These are phyloP conservation scores for Delia radicum DNA, from an alignment of 1,140 invertebrate species.

Conservation along the genomic window DNA sequence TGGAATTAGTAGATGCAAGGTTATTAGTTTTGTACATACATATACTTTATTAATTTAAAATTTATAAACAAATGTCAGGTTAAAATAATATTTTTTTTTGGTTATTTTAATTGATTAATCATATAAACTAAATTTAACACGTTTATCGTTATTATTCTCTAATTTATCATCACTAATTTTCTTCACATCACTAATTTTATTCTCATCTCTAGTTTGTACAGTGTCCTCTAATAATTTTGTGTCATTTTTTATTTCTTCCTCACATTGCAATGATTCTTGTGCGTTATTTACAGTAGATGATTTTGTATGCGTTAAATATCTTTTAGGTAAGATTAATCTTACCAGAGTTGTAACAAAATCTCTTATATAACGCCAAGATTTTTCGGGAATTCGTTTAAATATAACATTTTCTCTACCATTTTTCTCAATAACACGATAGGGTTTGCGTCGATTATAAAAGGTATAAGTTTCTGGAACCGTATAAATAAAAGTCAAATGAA, in stretches of 20 bases:
- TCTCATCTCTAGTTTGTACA: neutral
- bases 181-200: neutral
- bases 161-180: neutral
- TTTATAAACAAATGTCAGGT: neutral
- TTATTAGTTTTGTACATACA: neutral
- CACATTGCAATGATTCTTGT: neutral
- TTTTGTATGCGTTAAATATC: slow-evolving; percentile 20
- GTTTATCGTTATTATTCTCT: neutral
- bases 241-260: neutral
- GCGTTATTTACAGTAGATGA: slow-evolving; percentile 10
- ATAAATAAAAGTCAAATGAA: neutral
- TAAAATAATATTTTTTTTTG: neutral
- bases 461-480: slow-evolving; percentile 35
- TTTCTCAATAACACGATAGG: slow-evolving; percentile 51
- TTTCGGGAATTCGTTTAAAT: slow-evolving; percentile 57
- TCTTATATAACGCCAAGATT: slow-evolving; percentile 60
- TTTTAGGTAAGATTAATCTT: slow-evolving; percentile 41
- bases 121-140: neutral
- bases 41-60: neutral
- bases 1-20: too few relatives aligned
- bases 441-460: slow-evolving; percentile 30
- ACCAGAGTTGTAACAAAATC: slow-evolving; percentile 65
- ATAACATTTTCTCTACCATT: slow-evolving; percentile 49
- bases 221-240: neutral
- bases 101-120: neutral